Evolutionary conservation across 2,888 invertebrate genomes (phyloP).

Genomic region (Polymixis flavicincta): DNA sequence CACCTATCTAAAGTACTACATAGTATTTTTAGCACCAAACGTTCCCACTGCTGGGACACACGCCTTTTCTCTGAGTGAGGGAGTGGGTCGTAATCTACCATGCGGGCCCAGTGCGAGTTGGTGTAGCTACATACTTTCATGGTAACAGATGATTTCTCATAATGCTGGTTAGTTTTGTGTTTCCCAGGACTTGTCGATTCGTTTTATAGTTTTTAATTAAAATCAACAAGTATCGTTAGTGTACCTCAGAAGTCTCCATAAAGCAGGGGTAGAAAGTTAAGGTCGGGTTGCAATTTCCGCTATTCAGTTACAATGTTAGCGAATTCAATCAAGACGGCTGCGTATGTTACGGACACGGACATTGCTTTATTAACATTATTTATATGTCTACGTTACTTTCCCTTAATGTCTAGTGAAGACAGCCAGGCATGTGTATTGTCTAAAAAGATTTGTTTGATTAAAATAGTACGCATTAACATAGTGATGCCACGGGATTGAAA

Average conservation of each 20-base stretch:
- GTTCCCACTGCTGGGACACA: no score
- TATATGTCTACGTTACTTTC: conserved; percentile 22
- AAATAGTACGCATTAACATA: background rate
- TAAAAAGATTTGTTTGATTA: background rate
- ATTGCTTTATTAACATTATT: conserved; percentile 31
- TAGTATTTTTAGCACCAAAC: no score
- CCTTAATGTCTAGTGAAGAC: conserved; percentile 6
- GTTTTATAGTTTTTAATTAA: conserved; percentile 30
- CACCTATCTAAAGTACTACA: no score
- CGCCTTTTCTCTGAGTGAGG: no score
- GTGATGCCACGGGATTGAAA: no score
- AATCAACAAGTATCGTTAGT: conserved; percentile 17
- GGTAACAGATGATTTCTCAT: background rate
- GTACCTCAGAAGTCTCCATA: conserved; percentile 32
- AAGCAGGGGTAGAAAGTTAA: conserved; percentile 57
- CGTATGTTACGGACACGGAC: conserved; percentile 12
- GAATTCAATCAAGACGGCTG: conserved; percentile 44
- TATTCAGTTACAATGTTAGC: conserved; percentile 53
- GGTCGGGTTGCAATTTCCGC: conserved; percentile 56
- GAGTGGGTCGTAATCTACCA: no score
- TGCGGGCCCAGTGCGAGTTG: no score
- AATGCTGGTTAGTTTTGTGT: background rate
- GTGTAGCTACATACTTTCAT: no score
- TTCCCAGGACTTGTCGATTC: background rate
- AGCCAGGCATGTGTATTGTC: background rate